phyloP scores from a whole-genome alignment of 2,797 vertebrate species.

The Notolepis coatsorum region DNA sequence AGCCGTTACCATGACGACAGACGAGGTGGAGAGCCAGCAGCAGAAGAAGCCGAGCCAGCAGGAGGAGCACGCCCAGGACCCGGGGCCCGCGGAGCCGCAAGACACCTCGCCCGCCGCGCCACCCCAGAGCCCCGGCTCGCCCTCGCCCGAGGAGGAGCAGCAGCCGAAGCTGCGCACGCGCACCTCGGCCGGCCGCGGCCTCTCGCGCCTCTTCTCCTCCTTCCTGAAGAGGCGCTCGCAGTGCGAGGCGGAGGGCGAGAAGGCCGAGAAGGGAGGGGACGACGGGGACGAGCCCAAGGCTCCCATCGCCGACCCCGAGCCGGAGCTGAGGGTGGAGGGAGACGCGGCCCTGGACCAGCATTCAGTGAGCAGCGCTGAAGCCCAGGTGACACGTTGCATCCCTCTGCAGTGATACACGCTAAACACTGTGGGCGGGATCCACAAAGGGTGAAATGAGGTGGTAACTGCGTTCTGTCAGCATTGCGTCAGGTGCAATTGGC shows the following conservation, averaged over 20 bases:
- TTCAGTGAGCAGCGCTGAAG: constrained; percentile 94
- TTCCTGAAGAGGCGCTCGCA: constrained; percentile 94
- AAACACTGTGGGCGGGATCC: too few relatives aligned
- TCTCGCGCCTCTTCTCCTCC: constrained; percentile 94
- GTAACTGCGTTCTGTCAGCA: too few relatives aligned
- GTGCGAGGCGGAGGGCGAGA: constrained; percentile 86
- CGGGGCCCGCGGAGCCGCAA: constrained; percentile 70
- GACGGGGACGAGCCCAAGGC: constrained; percentile 90
- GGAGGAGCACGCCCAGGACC: constrained; percentile 80
- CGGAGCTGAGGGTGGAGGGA: constrained; percentile 89
- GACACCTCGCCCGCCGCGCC: constrained; percentile 59
- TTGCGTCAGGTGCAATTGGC: too few relatives aligned
- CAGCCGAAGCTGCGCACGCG: constrained; percentile 81
- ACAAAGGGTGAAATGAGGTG: too few relatives aligned
- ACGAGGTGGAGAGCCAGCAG: constrained; percentile 86
- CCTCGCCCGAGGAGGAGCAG: constrained; percentile 81
- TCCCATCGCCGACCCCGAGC: constrained; percentile 95
- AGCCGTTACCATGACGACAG: constrained; percentile 84
- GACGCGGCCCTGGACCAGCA: constrained; percentile 92
- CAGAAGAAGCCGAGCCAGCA: constrained; percentile 84
- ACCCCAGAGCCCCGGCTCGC: constrained; percentile 65
- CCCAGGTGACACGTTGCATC: constrained; percentile 83
- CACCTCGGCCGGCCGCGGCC: constrained; percentile 84
- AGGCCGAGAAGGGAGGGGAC: constrained; percentile 57
- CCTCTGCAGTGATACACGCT: not conserved